Conservation (phyloP, 2,113 vertebrate genomes). For the Otus sunia region DNA sequence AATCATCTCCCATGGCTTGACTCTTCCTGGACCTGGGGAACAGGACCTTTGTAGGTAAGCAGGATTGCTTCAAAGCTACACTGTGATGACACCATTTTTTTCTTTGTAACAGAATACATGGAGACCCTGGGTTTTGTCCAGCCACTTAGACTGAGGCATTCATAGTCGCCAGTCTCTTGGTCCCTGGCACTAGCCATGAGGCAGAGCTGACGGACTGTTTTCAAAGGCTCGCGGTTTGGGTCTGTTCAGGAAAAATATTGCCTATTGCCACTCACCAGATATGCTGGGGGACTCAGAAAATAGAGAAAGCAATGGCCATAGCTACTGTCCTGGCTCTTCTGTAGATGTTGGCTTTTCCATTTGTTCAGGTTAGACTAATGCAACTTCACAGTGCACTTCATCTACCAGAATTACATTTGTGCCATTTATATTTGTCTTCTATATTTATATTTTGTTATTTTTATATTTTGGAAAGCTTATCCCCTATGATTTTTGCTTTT, state of each 20-base stretch:
- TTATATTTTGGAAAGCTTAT: neutral
- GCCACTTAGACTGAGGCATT: accelerated
- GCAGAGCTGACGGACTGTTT: neutral
- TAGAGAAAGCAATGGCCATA: neutral
- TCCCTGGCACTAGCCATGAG: neutral
- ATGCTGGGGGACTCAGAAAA: neutral
- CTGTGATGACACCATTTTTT: neutral
- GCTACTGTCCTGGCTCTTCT: neutral
- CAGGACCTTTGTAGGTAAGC: neutral
- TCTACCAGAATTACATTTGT: neutral
- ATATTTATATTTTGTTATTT: neutral
- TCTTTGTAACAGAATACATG: neutral
- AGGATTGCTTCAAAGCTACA: neutral
- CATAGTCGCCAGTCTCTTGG: accelerated
- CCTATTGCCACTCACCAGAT: neutral
- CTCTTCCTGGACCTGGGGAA: neutral
- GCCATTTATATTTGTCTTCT: neutral
- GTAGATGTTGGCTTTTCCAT: neutral
- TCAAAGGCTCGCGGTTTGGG: neutral
- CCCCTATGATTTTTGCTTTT: neutral
- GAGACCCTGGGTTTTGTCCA: neutral
- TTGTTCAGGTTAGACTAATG: neutral
- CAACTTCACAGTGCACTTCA: neutral
- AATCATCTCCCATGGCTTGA: neutral
- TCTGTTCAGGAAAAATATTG: neutral